Percentiles rank a stretch among this genome's conserved stretches.
phyloP scores from a whole-genome alignment of 23 tunicate genomes.

The Ciona savignyi region DNA sequence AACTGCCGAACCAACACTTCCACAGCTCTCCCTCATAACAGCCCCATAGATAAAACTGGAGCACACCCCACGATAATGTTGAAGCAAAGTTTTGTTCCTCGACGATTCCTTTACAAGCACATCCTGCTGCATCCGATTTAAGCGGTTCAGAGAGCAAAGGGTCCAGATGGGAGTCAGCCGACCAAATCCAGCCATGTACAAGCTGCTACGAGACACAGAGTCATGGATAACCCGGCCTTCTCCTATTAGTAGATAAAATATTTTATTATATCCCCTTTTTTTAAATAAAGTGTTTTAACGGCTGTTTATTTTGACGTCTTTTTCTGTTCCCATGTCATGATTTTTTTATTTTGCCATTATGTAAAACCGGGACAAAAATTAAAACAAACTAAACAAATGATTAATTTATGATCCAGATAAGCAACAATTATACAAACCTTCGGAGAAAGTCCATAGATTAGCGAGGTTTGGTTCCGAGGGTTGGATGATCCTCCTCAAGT shows the following conservation, averaged over 20 bases:
- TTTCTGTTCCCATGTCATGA: too few species aligned
- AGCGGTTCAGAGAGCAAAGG: constrained; percentile 1
- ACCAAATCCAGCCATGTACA: constrained; percentile 24
- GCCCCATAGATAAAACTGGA: constrained; percentile 10
- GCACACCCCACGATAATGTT: constrained; percentile 8
- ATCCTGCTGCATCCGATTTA: background rate
- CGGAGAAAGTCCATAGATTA: constrained; percentile 13
- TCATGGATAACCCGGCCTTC: constrained; percentile 14
- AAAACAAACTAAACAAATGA: background rate
- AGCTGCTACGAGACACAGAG: constrained; percentile 4
- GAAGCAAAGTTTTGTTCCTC: background rate
- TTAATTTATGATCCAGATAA: background rate
- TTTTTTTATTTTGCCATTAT: too few species aligned
- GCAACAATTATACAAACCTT: background rate
- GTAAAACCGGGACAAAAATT: too few species aligned
- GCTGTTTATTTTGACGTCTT: too few species aligned
- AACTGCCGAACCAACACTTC: constrained; percentile 18
- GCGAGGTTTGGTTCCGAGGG: constrained; percentile 1
- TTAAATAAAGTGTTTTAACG: too few species aligned
- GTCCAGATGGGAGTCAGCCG: constrained; percentile 15
- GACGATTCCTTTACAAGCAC: background rate
- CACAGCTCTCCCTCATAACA: constrained; percentile 2
- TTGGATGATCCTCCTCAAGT: constrained; percentile 8
- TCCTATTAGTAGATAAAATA: too few species aligned
- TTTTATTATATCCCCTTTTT: too few species aligned